phyloP scores from a whole-genome alignment of 2,113 vertebrate genomes.

The Dissostichus mawsoni region DNA sequence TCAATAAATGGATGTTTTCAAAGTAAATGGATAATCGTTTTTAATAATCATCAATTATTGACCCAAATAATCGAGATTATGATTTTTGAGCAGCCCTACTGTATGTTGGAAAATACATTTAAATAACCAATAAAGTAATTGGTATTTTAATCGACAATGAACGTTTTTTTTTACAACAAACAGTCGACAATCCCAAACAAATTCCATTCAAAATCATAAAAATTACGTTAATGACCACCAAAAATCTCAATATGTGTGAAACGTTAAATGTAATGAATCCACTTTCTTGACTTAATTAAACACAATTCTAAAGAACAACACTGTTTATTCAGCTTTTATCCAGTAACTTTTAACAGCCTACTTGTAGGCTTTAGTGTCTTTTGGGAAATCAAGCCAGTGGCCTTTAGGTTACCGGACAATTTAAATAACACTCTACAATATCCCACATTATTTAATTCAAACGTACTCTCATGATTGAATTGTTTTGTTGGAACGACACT shows the following conservation, averaged over 20 bases:
- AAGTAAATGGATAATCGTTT: too few relatives aligned
- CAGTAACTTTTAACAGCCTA: not conserved
- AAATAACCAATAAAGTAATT: too few relatives aligned
- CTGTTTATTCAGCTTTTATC: not conserved
- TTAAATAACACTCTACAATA: not conserved
- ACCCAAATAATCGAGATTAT: too few relatives aligned
- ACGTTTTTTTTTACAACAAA: not conserved
- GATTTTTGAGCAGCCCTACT: not conserved
- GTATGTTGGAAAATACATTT: too few relatives aligned
- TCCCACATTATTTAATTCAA: conserved; percentile 1
- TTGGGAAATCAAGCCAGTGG: conserved; percentile 30
- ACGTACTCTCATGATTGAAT: conserved; percentile 21
- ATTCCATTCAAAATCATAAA: not conserved
- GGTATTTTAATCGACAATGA: too few relatives aligned
- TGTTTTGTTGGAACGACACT: conserved; percentile 40
- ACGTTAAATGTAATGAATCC: not conserved
- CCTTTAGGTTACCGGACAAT: not conserved
- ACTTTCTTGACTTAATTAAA: not conserved
- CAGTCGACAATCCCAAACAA: not conserved
- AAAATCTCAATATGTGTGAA: too few relatives aligned
- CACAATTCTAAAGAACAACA: fast-evolving
- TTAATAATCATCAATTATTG: too few relatives aligned
- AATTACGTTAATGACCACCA: too few relatives aligned
- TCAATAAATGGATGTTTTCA: too few relatives aligned
- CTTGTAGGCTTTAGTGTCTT: not conserved